Evolutionary conservation across 2,113 vertebrate species (phyloP), one percentile per base, ranked within the genome.

Genomic region (Toxostoma redivivum): DNA sequence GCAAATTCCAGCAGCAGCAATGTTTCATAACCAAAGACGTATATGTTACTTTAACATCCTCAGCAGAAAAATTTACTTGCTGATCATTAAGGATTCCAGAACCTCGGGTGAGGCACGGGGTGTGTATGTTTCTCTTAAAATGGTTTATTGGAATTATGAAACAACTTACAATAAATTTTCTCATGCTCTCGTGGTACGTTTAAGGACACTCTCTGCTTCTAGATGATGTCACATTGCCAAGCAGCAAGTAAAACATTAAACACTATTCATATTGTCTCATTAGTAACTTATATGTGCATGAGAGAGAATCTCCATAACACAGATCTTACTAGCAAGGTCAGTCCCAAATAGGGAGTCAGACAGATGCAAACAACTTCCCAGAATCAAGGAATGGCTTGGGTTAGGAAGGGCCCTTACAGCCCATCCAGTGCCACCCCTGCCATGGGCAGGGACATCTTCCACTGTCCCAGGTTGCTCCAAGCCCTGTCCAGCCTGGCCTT

Each of bases 1-100:
- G 94, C 81, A 92, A 91, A 87, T 73, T 87, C 78, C 87, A 92
- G 87, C 30, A 78, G 66, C 80, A 85, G 42, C 44, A 67, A 50
- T 1, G 15, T 91, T 95, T 95, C 91, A 95, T 92, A 96, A 91
- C 57, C 18, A 12, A 74, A 84, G 73, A 81, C 0, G 0, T 74
- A 79, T n/a, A 87, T 42, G 62, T 73, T 80, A 48, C 60, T 81
- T 91, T 65, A 91, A 82, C 65, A 72, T 80, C 42, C 81, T 92
- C 81, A 88, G 81, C 85, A 94, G 61, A 94, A 93, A 95, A 90
- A 82, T 16, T 31, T 64, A 77, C 76, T n/a, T 96, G 80, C 70
- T 38, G 65, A 74, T 91, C 81, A n/a, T 40, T 37, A 82, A 6
- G 17, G 62, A 91, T 92, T 84, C 94, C 94, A 92, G 81, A 81